Conservation (phyloP, 2,888 invertebrate genomes). For the Lithophane leautieri region DNA sequence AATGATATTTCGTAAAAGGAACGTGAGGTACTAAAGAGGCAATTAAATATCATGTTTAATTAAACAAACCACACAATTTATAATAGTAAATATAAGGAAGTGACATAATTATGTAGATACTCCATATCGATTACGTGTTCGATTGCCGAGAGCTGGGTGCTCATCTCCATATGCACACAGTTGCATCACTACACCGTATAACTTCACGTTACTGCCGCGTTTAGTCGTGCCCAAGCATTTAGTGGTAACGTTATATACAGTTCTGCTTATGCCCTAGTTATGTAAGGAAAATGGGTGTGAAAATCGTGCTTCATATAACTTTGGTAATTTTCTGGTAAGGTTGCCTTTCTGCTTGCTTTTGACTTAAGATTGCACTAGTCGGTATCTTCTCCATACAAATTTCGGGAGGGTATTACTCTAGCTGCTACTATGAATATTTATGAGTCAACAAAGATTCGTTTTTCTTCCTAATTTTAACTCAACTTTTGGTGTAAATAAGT, state of each 20-base stretch:
- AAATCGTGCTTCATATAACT: conserved; percentile 2
- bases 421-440: no score
- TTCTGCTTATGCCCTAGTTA: conserved; percentile 28
- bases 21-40: background rate
- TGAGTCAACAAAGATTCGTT: background rate
- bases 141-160: conserved; percentile 18
- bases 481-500: background rate
- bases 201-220: conserved; percentile 31
- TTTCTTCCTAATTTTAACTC: background rate
- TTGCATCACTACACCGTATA: conserved; percentile 38
- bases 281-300: conserved; percentile 27
- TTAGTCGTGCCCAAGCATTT: conserved; percentile 44
- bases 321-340: background rate
- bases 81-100: conserved; percentile 10
- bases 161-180: conserved; percentile 27
- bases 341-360: background rate
- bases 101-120: conserved; percentile 37
- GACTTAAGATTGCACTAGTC: background rate
- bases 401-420: no score
- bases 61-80: conserved; percentile 7
- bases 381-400: no score
- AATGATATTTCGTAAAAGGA: background rate
- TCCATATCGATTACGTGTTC: conserved; percentile 43
- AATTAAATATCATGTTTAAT: background rate
- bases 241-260: conserved; percentile 36